Conservation (phyloP, 2,113 vertebrate genomes). For the Cynoglossus semilaevis region DNA sequence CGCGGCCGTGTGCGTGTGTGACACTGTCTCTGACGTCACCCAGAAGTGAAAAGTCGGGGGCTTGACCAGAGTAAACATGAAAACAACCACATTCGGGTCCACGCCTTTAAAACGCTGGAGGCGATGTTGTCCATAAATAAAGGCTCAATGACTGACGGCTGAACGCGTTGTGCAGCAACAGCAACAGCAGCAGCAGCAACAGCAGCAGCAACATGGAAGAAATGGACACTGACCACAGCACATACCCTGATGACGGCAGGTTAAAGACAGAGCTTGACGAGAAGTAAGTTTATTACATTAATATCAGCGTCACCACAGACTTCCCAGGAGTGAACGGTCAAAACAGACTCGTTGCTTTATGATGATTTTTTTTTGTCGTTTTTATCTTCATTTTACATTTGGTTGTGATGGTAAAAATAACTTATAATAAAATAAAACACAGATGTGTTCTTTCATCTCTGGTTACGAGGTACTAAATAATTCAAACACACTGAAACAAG, state of each 20-base stretch:
- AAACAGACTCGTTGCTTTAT: too few species aligned
- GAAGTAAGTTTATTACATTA: constrained; percentile 66
- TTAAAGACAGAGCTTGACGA: constrained; percentile 58
- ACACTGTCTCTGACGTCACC: constrained; percentile 2
- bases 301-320: not conserved
- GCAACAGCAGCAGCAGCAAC: not conserved
- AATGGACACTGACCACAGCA: constrained; percentile 6
- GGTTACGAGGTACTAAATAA: not conserved
- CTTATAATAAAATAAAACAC: too few species aligned
- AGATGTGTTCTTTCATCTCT: too few species aligned
- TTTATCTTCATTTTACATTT: too few species aligned
- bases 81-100: constrained; percentile 2
- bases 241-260: constrained; percentile 24
- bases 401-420: too few species aligned
- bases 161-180: too few species aligned
- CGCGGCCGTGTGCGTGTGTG: not conserved
- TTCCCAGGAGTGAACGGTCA: too few species aligned
- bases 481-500: constrained; percentile 7
- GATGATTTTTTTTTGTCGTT: too few species aligned
- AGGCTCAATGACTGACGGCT: not conserved
- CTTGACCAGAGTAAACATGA: constrained; percentile 13
- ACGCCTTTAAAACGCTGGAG: constrained; percentile 7
- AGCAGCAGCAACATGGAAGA: not conserved
- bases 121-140: constrained; percentile 7
- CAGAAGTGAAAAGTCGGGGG: constrained; percentile 22